These are phyloP conservation scores for Phanerotoma sp. DNA, from an alignment of 2,888 invertebrate genomes.

Conservation along the genomic window DNA sequence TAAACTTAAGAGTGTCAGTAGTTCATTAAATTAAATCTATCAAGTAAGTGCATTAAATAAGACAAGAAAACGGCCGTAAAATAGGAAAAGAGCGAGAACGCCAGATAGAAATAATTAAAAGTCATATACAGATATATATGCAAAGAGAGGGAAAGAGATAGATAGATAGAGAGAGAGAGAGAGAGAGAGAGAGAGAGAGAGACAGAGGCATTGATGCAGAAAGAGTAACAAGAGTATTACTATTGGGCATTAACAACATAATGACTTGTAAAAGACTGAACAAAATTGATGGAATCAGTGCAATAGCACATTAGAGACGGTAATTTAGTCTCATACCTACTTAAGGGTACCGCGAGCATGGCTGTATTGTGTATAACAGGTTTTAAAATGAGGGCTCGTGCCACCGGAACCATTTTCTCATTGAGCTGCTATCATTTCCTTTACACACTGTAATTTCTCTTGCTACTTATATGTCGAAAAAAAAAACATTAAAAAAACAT, in stretches of 20 bases:
- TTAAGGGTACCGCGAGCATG: constrained; percentile 29
- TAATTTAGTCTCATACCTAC: constrained; percentile 43
- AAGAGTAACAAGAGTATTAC: constrained; percentile 13
- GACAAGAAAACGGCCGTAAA: constrained; percentile 9
- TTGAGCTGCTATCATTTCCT: constrained; percentile 14
- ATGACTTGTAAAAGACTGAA: constrained; percentile 49
- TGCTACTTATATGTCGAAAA: background rate
- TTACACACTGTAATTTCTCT: background rate
- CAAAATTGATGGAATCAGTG: constrained; percentile 54
- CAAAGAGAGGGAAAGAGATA: background rate
- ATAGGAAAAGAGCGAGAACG: background rate
- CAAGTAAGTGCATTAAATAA: background rate
- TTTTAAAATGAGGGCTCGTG: constrained; percentile 33
- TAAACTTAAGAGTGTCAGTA: constrained; percentile 12
- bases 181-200: constrained; percentile 10
- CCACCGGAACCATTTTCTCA: constrained; percentile 21
- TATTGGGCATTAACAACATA: constrained; percentile 50
- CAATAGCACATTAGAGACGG: constrained; percentile 41
- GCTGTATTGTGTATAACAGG: constrained; percentile 15
- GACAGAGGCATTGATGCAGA: no score
- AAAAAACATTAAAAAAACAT: no score
- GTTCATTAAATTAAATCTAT: constrained; percentile 13
- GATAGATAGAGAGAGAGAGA: constrained; percentile 1
- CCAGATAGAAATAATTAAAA: background rate
- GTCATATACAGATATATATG: background rate